These are phyloP conservation scores for Oryctes rhinoceros DNA, from an alignment of 1,140 invertebrate species.

Conservation along the genomic window DNA sequence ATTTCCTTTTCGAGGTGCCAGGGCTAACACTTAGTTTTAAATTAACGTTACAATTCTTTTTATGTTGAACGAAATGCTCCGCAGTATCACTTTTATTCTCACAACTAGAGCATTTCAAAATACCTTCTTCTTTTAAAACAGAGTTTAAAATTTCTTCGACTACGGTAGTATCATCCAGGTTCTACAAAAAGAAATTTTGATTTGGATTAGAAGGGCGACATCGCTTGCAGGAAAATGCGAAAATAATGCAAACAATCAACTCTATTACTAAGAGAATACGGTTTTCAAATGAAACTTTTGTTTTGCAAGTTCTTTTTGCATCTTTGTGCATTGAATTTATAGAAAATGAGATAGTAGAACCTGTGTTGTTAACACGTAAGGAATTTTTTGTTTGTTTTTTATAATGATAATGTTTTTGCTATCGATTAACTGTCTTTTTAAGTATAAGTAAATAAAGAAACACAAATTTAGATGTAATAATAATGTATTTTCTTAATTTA, in stretches of 20 bases:
- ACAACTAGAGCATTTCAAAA: background rate
- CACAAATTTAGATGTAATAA: slow-evolving; percentile 11
- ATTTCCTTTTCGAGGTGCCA: background rate
- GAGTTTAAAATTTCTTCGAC: slow-evolving; percentile 14
- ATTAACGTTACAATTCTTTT: background rate
- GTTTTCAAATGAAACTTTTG: no score
- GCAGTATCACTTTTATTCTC: slow-evolving; percentile 4
- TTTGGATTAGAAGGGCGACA: background rate
- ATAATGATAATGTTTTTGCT: no score
- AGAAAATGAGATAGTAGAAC: background rate
- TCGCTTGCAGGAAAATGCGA: no score
- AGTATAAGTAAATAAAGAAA: background rate
- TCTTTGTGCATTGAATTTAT: background rate
- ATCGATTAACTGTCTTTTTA: background rate
- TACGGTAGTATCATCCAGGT: slow-evolving; percentile 23
- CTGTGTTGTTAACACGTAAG: background rate
- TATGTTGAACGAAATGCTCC: slow-evolving; percentile 7
- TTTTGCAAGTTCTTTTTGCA: background rate
- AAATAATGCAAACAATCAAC: no score
- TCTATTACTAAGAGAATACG: no score
- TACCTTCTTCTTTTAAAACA: slow-evolving; percentile 5
- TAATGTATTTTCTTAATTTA: slow-evolving; percentile 18
- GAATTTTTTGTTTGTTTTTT: background rate
- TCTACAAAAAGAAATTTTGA: slow-evolving; percentile 36
- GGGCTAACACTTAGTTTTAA: background rate